phyloP scores from a whole-genome alignment of 2,888 invertebrate species.

The Alentia gelatinosa region DNA sequence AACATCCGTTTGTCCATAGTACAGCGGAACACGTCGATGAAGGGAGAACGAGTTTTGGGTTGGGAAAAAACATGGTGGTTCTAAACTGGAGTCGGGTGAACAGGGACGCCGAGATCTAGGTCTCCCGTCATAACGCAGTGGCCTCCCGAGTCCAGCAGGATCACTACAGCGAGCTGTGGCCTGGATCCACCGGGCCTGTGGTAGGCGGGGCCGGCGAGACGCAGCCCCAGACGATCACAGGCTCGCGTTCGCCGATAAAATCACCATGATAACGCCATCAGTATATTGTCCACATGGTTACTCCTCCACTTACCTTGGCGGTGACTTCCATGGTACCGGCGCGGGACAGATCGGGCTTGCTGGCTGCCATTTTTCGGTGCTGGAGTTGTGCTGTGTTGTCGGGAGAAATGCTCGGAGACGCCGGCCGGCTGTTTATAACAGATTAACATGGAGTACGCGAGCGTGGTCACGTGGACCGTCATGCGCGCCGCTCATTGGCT shows the following conservation, averaged over 20 bases:
- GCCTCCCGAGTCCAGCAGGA: too few relatives aligned
- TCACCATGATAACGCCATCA: not conserved
- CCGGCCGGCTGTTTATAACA: not conserved
- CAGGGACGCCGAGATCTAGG: too few relatives aligned
- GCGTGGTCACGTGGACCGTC: not conserved
- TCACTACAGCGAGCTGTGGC: too few relatives aligned
- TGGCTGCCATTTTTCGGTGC: slow-evolving; percentile 8
- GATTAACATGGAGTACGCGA: not conserved
- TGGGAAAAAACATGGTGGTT: too few relatives aligned
- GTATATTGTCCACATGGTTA: not conserved
- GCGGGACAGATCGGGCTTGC: slow-evolving; percentile 60
- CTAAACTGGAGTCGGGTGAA: too few relatives aligned
- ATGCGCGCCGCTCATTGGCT: not conserved
- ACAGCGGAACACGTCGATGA: too few relatives aligned
- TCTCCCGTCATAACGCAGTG: too few relatives aligned
- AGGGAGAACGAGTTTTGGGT: too few relatives aligned
- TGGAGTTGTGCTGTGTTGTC: not conserved
- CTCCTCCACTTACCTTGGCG: slow-evolving; percentile 60
- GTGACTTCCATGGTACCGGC: slow-evolving; percentile 64
- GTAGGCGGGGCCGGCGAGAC: not conserved
- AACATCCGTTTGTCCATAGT: too few relatives aligned
- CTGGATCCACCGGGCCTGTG: too few relatives aligned
- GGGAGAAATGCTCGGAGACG: not conserved
- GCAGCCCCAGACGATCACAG: too few relatives aligned
- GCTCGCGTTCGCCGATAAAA: not conserved